phyloP scores from a whole-genome alignment of 92 coral and sea anemone genomes.

The Zoanthus sociatus region DNA sequence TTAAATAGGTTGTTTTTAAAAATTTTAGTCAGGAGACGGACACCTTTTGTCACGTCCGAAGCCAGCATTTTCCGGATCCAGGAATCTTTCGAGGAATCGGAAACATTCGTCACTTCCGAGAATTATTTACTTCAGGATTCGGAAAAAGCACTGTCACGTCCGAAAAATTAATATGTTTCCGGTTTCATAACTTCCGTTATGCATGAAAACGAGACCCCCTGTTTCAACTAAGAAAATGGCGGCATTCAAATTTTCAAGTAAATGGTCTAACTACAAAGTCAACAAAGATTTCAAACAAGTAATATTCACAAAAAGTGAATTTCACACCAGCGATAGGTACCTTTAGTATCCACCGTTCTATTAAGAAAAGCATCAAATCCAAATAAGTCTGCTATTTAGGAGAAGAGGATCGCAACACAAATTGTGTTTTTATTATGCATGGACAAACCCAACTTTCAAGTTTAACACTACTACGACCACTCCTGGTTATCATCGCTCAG shows the following conservation, averaged over 20 bases:
- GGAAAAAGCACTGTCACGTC: background rate
- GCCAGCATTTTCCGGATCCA: no score
- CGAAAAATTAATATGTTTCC: constrained; percentile 9
- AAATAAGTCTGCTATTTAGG: background rate
- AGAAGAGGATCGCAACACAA: background rate
- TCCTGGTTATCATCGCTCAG: background rate
- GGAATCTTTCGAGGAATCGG: no score
- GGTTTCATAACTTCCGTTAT: constrained; percentile 33
- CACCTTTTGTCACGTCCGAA: no score
- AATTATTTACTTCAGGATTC: no score
- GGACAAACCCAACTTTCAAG: background rate
- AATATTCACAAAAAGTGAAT: background rate
- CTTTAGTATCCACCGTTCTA: background rate
- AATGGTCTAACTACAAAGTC: constrained; percentile 3
- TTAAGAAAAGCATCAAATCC: background rate
- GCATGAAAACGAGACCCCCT: constrained; percentile 29
- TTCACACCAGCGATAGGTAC: background rate
- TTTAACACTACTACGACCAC: background rate
- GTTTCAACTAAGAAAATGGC: constrained; percentile 32
- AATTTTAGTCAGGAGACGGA: no score
- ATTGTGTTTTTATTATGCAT: no score
- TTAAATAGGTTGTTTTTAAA: no score
- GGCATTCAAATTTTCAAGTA: constrained; percentile 18
- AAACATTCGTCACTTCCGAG: no score
- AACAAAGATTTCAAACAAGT: constrained; percentile 25